Base-by-base conservation (phyloP, 2,888 invertebrate species). In the Sturmia bella region DNA sequence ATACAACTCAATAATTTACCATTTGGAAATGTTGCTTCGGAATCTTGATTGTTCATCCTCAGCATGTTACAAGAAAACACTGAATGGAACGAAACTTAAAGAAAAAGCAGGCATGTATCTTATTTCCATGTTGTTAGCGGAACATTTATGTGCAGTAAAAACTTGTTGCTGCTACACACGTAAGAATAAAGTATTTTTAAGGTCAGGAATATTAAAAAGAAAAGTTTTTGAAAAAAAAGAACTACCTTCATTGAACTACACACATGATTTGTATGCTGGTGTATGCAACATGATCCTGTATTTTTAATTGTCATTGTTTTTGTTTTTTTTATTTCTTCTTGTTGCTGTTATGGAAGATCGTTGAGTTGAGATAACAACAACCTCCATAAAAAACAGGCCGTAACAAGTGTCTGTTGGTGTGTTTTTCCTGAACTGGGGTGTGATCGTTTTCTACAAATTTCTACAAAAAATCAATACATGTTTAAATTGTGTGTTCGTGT, bases 211-310 rank as follows among this genome's bases (percentile, higher is more conserved):
- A 32, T 32, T 32, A 32, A 32, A 32, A 32, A 32, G 32, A 32
- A 32, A 32, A 32, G 32, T 32, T 32, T 32, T 32, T 7, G 7
- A 32, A 32, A 32, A 32, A 32, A 32, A 32, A 32, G 32, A 32
- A 32, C 32, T 7, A 7, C 9, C 32, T 32, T 32, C 9, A 32
- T n/a, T n/a, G n/a, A n/a, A n/a, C n/a, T n/a, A n/a, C n/a, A n/a
- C n/a, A n/a, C n/a, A n/a, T n/a, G n/a, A n/a, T n/a, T n/a, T n/a
- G n/a, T n/a, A n/a, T n/a, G n/a, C 6, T 6, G 7, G 0, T 37
- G 24, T 56, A 27, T 78, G 82, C 78, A 82, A 82, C 74, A 78
- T 72, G 74, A 82, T 82, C 82, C 78, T 75, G 74, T 68, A 70
- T 69, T 78, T 32, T 82, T 82, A 82, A 82, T 82, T 78, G 82